Base-by-base conservation (phyloP, 1,140 invertebrate species). In the Euglossa dilemma region DNA sequence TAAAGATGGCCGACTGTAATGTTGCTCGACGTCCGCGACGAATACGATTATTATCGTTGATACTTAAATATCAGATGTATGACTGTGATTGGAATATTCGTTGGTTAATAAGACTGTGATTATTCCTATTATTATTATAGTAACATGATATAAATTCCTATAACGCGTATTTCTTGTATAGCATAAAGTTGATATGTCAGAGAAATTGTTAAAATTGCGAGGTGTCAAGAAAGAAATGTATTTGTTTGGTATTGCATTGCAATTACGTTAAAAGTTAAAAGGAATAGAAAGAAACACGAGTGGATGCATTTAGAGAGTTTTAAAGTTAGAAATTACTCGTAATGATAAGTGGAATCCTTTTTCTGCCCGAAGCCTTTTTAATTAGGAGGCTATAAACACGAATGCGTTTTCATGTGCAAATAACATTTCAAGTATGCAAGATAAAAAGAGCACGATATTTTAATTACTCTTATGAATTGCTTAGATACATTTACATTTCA, bases 341-440 rank as follows among this genome's bases (percentile, higher is more conserved):
- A 20, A 28, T 52, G 69, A 0, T 14, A 28, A 70, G 16, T 52
- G 69, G 69, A 52, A 47, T 43, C 36, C 28, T 52, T 70, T 52
- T 28, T 28, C 9, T 28, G 36, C 36, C 36, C 45, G 5, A 12
- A 52, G n/a, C 69, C 20, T 11, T 70, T 70, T 52, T 52, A 70
- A 70, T 70, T 70, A 52, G 69, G 6, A 25, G n/a, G n/a, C 45
- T 70, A n/a, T 14, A 18, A 70, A 70, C 67, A 25, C 45, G 45
- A 28, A 9, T 25, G 67, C n/a, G n/a, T 18, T 63, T 70, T 50
- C 20, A 2, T 50, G 28, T 20, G 45, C n/a, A 25, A 59, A 59
- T 59, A 59, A 59, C 12, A n/a, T n/a, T 59, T n/a, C 12, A 25
- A 25, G 11, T 25, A 57, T 57, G n/a, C 25, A 25, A n/a, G n/a